Evolutionary conservation across 2,888 invertebrate species (phyloP).

Genomic region (Cryptus viduatorius): DNA sequence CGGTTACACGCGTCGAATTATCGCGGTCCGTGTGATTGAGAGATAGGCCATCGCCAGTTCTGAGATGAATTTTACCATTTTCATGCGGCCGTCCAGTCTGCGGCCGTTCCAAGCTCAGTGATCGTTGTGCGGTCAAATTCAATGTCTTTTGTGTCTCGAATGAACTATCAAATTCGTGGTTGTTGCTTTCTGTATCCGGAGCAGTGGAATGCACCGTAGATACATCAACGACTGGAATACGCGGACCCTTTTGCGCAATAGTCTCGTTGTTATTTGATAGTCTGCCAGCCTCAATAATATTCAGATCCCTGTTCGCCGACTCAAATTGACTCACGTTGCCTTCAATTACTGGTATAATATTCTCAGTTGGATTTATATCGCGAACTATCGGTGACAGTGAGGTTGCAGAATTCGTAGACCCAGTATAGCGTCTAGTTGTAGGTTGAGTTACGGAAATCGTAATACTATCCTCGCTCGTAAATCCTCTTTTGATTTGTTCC

Average conservation of each 20-base stretch:
- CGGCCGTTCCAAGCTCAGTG: constrained; percentile 18
- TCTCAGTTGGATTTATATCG: constrained; percentile 1
- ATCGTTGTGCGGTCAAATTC: not conserved
- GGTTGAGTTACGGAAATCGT: not conserved
- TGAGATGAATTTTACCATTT: not conserved
- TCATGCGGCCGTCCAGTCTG: constrained; percentile 5
- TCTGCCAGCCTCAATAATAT: not conserved
- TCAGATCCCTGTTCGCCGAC: not conserved
- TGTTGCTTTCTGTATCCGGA: not conserved
- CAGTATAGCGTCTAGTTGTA: constrained; percentile 5
- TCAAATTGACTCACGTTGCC: not conserved
- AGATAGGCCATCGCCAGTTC: constrained; percentile 24
- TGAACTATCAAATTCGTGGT: not conserved
- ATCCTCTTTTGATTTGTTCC: constrained; percentile 52
- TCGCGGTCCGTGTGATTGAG: constrained; percentile 61
- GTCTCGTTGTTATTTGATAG: not conserved
- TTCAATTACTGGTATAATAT: constrained; percentile 2
- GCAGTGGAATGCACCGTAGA: not conserved
- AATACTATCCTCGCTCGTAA: constrained; percentile 35
- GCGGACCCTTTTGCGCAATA: not conserved
- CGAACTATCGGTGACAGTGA: not conserved
- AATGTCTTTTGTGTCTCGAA: constrained; percentile 10
- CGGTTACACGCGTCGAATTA: constrained; percentile 79
- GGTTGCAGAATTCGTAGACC: not conserved
- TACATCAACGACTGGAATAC: constrained; percentile 10